A percentile compares a stretch with the other conserved stretches of the same genome.
These are phyloP conservation scores for Diplazon laetatorius DNA, from an alignment of 2,888 invertebrate species.

Conservation along the genomic window DNA sequence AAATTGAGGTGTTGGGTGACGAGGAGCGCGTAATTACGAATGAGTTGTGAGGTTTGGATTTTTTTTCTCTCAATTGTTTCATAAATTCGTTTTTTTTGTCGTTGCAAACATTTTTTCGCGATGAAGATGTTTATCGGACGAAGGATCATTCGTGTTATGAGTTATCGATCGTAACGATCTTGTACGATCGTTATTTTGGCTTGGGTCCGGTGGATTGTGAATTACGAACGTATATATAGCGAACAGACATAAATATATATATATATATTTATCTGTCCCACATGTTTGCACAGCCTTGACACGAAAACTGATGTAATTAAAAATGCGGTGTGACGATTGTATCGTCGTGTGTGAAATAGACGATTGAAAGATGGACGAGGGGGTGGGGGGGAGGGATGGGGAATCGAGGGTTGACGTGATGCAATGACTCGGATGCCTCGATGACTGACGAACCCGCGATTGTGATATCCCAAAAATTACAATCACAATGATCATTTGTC, in stretches of 20 bases:
- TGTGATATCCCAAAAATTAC: background rate
- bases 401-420: background rate
- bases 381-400: no score
- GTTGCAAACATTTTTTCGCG: no score
- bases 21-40: background rate
- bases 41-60: constrained; percentile 27
- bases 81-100: no score
- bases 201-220: no score
- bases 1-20: constrained; percentile 13
- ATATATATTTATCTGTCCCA: no score
- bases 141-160: background rate
- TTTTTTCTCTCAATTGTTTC: no score
- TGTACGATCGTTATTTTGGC: constrained; percentile 53
- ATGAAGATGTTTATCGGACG: background rate
- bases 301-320: constrained; percentile 53
- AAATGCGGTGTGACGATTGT: background rate
- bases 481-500: no score
- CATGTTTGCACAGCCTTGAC: constrained; percentile 53
- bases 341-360: constrained; percentile 2
- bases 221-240: no score
- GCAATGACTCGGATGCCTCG: background rate
- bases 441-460: background rate
- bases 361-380: no score
- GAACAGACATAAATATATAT: no score
- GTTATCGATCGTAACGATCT: constrained; percentile 42